Percentiles rank a stretch among this genome's conserved stretches.
These are phyloP conservation scores for Callocephalon fimbriatum DNA, from an alignment of 2,113 vertebrate species.

Conservation along the genomic window DNA sequence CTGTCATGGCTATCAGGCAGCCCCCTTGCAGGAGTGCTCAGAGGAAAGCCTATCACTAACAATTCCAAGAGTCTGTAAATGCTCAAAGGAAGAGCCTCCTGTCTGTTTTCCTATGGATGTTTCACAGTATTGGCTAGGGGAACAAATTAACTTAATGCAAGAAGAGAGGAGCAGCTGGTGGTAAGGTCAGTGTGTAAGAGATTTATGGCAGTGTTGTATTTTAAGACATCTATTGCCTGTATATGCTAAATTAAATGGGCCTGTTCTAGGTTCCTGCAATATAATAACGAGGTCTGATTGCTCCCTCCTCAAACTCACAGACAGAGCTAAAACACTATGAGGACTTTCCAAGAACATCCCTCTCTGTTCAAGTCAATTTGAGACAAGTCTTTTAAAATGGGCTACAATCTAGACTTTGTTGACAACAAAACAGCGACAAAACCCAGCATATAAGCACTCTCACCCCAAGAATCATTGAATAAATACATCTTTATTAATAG, in stretches of 20 bases:
- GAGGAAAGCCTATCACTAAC: background rate
- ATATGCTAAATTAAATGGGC: background rate
- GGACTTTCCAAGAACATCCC: background rate
- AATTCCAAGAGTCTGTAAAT: background rate
- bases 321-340: background rate
- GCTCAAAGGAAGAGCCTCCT: background rate
- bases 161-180: background rate
- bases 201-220: background rate
- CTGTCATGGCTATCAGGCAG: background rate
- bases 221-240: background rate
- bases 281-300: background rate
- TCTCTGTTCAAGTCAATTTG: background rate
- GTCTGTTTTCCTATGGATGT: background rate
- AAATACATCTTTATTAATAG: constrained; percentile 46
- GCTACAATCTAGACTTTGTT: background rate
- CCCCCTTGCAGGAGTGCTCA: background rate
- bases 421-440: background rate
- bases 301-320: background rate
- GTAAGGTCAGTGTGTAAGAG: background rate
- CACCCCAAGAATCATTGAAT: background rate
- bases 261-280: background rate
- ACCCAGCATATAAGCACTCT: background rate
- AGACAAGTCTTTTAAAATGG: background rate
- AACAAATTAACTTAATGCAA: background rate
- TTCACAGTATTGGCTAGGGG: background rate